These are phyloP conservation scores for Rhagoletis zephyria DNA, from an alignment of 1,140 invertebrate genomes.

Conservation along the genomic window DNA sequence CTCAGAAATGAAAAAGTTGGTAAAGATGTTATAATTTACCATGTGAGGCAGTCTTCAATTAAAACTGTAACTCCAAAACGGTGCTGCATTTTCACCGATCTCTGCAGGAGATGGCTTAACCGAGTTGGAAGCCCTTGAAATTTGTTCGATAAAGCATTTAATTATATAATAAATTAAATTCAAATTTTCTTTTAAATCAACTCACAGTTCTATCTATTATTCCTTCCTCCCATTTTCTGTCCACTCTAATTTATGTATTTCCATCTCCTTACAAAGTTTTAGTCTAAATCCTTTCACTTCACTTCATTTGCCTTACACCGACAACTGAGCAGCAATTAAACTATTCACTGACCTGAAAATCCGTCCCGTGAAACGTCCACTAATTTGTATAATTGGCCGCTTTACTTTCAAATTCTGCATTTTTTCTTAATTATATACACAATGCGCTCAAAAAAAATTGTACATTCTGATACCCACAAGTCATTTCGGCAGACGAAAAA, in stretches of 20 bases:
- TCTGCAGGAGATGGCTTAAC: too few relatives aligned
- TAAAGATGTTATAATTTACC: too few relatives aligned
- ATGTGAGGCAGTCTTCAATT: too few relatives aligned
- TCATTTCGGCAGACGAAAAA: not conserved
- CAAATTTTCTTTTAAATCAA: too few relatives aligned
- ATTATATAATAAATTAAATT: too few relatives aligned
- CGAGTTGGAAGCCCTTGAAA: too few relatives aligned
- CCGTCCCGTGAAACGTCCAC: slow-evolving; percentile 20
- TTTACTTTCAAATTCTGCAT: not conserved
- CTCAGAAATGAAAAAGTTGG: too few relatives aligned
- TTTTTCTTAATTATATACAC: not conserved
- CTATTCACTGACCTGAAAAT: slow-evolving; percentile 33
- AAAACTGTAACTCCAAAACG: too few relatives aligned
- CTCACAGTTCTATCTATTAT: not conserved
- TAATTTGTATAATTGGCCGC: slow-evolving; percentile 47
- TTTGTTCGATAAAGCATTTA: too few relatives aligned
- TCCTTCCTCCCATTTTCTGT: not conserved
- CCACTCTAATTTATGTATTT: not conserved
- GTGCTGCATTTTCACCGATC: too few relatives aligned
- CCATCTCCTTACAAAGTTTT: not conserved
- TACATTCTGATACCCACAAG: not conserved
- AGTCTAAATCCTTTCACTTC: not conserved
- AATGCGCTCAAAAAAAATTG: not conserved
- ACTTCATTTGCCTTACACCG: not conserved
- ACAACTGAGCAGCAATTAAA: not conserved